Evolutionary conservation across 2,797 vertebrate genomes (phyloP), one percentile per base, ranked within the genome.

Genomic region (Psittacula echo): DNA sequence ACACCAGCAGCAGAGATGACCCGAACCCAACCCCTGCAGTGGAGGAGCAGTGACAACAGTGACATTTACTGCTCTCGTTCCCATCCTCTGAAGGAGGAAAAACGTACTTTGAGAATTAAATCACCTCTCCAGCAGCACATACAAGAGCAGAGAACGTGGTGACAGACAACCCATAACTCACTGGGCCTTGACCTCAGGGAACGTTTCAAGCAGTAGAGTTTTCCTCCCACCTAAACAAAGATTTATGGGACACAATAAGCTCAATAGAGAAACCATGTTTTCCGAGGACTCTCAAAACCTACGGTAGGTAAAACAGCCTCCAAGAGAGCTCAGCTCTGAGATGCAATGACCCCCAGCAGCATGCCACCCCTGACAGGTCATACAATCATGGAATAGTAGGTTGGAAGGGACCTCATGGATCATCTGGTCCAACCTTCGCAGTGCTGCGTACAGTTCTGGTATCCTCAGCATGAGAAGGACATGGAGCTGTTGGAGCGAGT

Each of bases 321-420:
- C 17, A 2, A 1, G 5, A 48, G 34, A 60, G 29, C 50, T 44
- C 20, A 4, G 26, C 50, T 62, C 7, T 0, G 0, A 37, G n/a
- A 19, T 7, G 5, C 56, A 19, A 9, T 5, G 37, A 37, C 21
- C n/a, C n/a, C n/a, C 21, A 23, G 32, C 32, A 15, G 54, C 6
- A 3, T 58, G 54, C 32, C 9, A 23, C 32, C 21, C 9, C 54
- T 58, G 54, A 58, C 54, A 58, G 21, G 32, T 58, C 54, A 58
- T 10, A 10, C 13, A 15, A 5, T 7, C 32, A 58, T 34, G 54
- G 54, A 58, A 58, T 34, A 58, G 23, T 5, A 3, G 54, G 21
- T 34, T 34, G 21, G 13, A 58, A 58, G 54, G 32, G 56, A 58
- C 22, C 22, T 58, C 56, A 34, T 5, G 56, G n/a, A 34, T 24